Conservation (phyloP, 2,888 invertebrate species). For the Rhorus exstirpatorius region DNA sequence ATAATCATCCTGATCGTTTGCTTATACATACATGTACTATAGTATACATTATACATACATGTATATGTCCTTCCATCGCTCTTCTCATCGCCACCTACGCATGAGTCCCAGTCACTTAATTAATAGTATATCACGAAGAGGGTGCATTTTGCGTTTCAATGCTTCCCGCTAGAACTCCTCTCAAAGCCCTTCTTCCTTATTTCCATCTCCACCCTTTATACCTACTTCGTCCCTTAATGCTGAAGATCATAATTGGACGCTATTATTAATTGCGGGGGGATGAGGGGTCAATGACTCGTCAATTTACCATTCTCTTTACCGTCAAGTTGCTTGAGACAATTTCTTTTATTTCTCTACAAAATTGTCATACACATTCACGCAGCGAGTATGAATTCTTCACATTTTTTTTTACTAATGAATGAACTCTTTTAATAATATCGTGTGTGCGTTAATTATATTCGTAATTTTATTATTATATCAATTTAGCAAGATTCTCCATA, state of each 20-base stretch:
- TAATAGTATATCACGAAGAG: constrained; percentile 66
- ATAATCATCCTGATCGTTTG: constrained; percentile 69
- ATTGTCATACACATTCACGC: background rate
- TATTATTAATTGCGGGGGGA: constrained; percentile 80
- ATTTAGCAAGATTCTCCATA: no score
- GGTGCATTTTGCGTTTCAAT: constrained; percentile 54
- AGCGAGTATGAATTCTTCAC: no score
- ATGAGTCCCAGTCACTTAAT: constrained; percentile 73
- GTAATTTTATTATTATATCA: no score
- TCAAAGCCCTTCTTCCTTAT: constrained; percentile 59
- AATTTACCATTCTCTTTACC: constrained; percentile 7
- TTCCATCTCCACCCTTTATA: constrained; percentile 63
- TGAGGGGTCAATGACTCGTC: constrained; percentile 76
- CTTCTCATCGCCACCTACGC: constrained; percentile 70
- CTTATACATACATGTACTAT: constrained; percentile 74
- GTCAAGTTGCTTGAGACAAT: constrained; percentile 7
- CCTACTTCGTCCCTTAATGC: constrained; percentile 71
- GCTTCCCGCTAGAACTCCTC: constrained; percentile 47
- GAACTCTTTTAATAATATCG: no score
- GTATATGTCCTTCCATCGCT: constrained; percentile 67
- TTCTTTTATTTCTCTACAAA: background rate
- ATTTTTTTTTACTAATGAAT: no score
- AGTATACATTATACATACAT: no score
- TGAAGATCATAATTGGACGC: constrained; percentile 81
- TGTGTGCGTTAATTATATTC: no score